Evolutionary conservation across 2,113 vertebrate species (phyloP).

Genomic region (Acrocephalus arundinaceus): DNA sequence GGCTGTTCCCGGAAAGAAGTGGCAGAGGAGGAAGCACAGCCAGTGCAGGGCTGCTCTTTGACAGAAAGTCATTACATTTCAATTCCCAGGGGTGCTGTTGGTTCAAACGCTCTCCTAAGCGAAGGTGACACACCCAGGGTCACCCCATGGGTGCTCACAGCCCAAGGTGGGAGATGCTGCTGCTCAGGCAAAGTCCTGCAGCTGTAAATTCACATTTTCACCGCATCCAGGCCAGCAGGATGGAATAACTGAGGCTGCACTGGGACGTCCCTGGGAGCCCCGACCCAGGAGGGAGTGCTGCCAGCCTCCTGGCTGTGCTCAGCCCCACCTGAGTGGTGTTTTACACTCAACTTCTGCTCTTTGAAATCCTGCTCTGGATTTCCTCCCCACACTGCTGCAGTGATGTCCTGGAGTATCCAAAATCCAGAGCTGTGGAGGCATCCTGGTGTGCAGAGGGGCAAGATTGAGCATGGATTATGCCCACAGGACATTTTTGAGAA

Average conservation of each 20-base stretch:
- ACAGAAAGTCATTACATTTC: fast-evolving
- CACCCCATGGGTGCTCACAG: not conserved
- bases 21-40: not conserved
- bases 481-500: not conserved
- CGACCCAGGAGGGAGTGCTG: not conserved
- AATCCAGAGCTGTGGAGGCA: not conserved
- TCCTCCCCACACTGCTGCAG: not conserved
- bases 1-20: not conserved
- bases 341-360: not conserved
- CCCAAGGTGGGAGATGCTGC: not conserved
- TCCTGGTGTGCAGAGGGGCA: not conserved
- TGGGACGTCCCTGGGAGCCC: not conserved
- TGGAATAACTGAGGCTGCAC: not conserved
- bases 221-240: not conserved
- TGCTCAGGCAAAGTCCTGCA: not conserved
- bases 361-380: not conserved
- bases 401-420: not conserved
- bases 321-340: not conserved
- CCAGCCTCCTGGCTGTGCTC: not conserved
- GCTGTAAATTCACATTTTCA: not conserved
- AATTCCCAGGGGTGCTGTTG: not conserved
- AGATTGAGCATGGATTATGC: not conserved
- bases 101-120: not conserved
- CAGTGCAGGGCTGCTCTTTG: not conserved
- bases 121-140: not conserved